Evolutionary conservation across 1,140 invertebrate species (phyloP), one percentile per base, ranked within the genome.

Genomic region (Spodoptera litura): DNA sequence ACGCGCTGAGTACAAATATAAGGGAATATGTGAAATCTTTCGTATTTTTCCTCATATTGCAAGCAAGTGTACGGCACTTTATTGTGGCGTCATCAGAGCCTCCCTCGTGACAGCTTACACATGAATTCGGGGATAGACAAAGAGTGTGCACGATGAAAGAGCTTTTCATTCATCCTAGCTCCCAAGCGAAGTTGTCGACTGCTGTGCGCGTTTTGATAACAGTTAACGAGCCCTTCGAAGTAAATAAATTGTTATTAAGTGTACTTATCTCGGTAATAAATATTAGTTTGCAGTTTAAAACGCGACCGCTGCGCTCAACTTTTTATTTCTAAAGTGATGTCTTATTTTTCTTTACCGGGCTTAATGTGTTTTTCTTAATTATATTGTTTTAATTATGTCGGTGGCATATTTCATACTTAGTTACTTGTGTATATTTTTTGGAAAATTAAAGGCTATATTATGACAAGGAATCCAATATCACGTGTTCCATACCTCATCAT

Each of bases 71-170:
- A 81, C 73, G 62, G 77, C 76, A 78, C 76, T 78, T 83, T 81
- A 78, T 81, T 84, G 77, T 80, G 68, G 71, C 81, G 56, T 79
- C 78, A 82, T 68, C 64, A 77, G 75, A 68, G 81, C 78, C 66
- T 81, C 81, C 81, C 78, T 79, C 78, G 77, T 79, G 83, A 82
- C 81, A 80, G 81, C 85, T 89, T 84, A 86, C 83, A 87, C 80
- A 88, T 85, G 89, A 87, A 87, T 90, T 89, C 81, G 85, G 83
- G 78, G 81, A 86, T 82, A 88, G 84, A 89, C 86, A 91, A 88
- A 91, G 87, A 87, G 82, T 82, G 81, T 82, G 70, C 77, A 61
- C 85, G 81, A 81, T 89, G 88, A 89, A 90, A 88, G 85, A 87
- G 87, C 85, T 83, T 89, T 90, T 86, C 85, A 89, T 85, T 78